Percentiles rank a stretch among this genome's conserved stretches.
phyloP scores from a whole-genome alignment of 2,888 invertebrate species.

The Pimpla rufipes region DNA sequence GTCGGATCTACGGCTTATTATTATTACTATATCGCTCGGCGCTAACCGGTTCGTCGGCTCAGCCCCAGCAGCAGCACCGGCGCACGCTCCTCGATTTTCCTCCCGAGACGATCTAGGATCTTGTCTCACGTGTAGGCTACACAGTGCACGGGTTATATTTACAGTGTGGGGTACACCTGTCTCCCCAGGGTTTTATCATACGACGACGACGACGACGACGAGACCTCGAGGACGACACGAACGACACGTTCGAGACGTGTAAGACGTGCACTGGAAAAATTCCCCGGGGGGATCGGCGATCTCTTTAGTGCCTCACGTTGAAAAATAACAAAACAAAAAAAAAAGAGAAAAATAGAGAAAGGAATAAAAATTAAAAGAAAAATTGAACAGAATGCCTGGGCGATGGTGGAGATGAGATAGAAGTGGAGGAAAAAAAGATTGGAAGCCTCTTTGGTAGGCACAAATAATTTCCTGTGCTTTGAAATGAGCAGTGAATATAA shows the following conservation, averaged over 20 bases:
- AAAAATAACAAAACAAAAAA: not conserved
- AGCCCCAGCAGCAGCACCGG: not conserved
- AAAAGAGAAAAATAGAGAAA: slow-evolving; percentile 17
- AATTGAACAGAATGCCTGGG: not conserved
- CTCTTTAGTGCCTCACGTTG: slow-evolving; percentile 37
- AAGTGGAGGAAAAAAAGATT: not conserved
- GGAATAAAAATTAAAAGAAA: not conserved
- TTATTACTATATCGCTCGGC: slow-evolving; percentile 18
- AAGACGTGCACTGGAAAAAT: slow-evolving; percentile 49
- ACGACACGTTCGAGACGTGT: slow-evolving; percentile 39
- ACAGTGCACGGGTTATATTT: slow-evolving; percentile 17
- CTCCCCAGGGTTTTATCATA: slow-evolving; percentile 35
- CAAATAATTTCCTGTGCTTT: slow-evolving; percentile 23
- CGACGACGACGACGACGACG: not conserved
- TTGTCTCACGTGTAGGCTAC: slow-evolving; percentile 39
- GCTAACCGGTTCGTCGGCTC: slow-evolving; percentile 56
- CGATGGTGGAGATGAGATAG: slow-evolving; percentile 38
- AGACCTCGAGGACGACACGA: slow-evolving; percentile 48
- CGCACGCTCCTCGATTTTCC: slow-evolving; percentile 48
- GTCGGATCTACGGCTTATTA: slow-evolving; percentile 44
- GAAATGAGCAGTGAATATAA: not conserved
- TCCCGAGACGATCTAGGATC: slow-evolving; percentile 62
- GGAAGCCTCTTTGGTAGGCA: not conserved
- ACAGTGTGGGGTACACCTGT: slow-evolving; percentile 53
- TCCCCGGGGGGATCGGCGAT: slow-evolving; percentile 45